Percentiles rank a stretch among this genome's conserved stretches.
These are phyloP conservation scores for Crax fasciolata DNA, from an alignment of 2,797 vertebrate species.

Conservation along the genomic window DNA sequence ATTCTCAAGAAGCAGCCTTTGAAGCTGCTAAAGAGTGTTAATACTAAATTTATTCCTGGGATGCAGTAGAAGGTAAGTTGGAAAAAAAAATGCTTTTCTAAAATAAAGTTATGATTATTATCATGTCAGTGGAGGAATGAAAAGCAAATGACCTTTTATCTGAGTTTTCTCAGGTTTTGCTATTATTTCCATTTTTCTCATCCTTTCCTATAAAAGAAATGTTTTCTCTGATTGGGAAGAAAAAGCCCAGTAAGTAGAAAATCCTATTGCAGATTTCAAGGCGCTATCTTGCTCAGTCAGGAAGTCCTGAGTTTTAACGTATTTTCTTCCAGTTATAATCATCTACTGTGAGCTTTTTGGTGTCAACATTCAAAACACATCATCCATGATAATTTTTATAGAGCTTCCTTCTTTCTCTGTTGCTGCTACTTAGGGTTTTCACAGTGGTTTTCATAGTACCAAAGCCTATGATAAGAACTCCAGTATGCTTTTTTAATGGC, in stretches of 20 bases:
- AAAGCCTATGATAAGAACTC: background rate
- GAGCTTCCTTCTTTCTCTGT: background rate
- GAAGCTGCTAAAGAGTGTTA: background rate
- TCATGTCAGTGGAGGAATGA: background rate
- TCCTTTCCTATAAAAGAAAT: background rate
- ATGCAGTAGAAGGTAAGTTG: background rate
- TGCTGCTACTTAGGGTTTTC: background rate
- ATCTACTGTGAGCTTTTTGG: background rate
- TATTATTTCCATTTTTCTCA: background rate
- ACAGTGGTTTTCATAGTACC: background rate
- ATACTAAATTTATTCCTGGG: background rate
- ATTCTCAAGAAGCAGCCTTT: background rate
- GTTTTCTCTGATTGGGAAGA: background rate
- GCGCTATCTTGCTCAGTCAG: background rate
- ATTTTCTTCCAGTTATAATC: background rate
- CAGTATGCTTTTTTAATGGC: background rate
- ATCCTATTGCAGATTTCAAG: background rate
- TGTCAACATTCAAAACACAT: background rate
- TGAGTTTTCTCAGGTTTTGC: background rate
- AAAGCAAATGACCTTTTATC: background rate
- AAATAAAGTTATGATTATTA: background rate
- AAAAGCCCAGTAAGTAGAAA: background rate
- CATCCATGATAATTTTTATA: fast-evolving
- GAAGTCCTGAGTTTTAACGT: background rate
- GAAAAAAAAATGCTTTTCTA: background rate